A percentile compares a stretch with the other conserved stretches of the same genome.
Conservation (phyloP, 1,140 invertebrate species). For the Potamilus streckersoni region DNA sequence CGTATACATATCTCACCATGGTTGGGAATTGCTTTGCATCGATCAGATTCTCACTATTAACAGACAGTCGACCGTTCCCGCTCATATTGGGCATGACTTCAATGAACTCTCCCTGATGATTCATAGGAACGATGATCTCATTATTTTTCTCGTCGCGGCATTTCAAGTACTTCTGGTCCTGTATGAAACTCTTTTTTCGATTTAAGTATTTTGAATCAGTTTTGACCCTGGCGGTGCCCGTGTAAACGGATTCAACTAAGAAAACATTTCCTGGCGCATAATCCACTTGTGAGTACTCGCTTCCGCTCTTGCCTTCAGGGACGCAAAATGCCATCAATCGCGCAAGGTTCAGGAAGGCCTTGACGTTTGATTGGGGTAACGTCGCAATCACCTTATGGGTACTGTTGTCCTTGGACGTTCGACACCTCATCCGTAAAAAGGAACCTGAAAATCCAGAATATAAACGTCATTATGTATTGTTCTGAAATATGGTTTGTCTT, state of each 20-base stretch:
- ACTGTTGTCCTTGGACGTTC: conserved; percentile 35
- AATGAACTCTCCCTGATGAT: conserved; percentile 29
- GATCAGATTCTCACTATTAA: conserved; percentile 32
- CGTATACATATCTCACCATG: conserved; percentile 36
- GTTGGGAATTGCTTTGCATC: conserved; percentile 37
- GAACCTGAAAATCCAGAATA: conserved; percentile 21
- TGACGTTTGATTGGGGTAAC: conserved; percentile 22
- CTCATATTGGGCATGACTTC: conserved; percentile 35
- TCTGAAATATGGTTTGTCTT: too few species aligned
- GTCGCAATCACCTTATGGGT: conserved; percentile 27
- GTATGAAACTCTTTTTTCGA: conserved; percentile 17
- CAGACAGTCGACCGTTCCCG: conserved; percentile 27
- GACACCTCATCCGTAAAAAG: conserved; percentile 33
- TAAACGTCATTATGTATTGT: too few species aligned
- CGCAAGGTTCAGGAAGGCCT: conserved; percentile 36
- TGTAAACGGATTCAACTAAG: conserved; percentile 30
- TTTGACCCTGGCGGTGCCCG: conserved; percentile 30
- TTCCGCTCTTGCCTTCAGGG: conserved; percentile 18
- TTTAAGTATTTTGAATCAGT: conserved; percentile 19
- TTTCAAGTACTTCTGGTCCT: conserved; percentile 33
- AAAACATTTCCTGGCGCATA: conserved; percentile 41
- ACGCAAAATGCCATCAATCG: conserved; percentile 33
- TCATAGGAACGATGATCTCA: conserved; percentile 19
- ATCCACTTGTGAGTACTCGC: conserved; percentile 30
- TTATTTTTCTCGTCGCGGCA: conserved; percentile 38